Evolutionary conservation across 2,888 invertebrate species (phyloP).

Genomic region (Caenorhabditis sinica): DNA sequence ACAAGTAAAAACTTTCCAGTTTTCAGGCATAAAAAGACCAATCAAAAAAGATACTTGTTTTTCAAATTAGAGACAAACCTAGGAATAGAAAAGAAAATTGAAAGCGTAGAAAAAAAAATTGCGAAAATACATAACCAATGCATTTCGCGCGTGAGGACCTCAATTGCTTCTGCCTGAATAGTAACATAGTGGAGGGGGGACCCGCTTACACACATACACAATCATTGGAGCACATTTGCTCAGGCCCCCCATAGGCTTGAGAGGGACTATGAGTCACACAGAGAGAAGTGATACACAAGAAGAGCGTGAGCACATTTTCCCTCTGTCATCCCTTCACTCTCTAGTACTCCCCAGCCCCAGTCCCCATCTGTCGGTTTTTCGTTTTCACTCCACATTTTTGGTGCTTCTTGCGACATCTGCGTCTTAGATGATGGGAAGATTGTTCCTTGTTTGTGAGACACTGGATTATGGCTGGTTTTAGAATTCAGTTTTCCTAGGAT

Average conservation of each 20-base stretch:
- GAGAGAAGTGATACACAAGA: constrained; percentile 48
- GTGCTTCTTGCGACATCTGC: constrained; percentile 47
- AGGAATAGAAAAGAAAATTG: constrained; percentile 1
- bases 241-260: not conserved
- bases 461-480: constrained; percentile 28
- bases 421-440: constrained; percentile 21
- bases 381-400: constrained; percentile 14
- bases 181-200: constrained; percentile 35
- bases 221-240: constrained; percentile 57
- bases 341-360: not conserved
- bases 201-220: constrained; percentile 12
- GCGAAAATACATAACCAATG: constrained; percentile 19
- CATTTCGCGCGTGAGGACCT: constrained; percentile 30
- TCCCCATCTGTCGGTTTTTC: constrained; percentile 48
- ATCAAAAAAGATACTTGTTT: no score
- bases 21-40: no score
- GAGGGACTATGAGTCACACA: constrained; percentile 55
- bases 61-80: no score
- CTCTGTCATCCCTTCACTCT: constrained; percentile 23
- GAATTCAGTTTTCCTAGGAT: constrained; percentile 3
- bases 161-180: constrained; percentile 62
- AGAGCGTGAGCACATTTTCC: constrained; percentile 49
- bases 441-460: constrained; percentile 19
- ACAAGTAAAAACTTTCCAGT: not conserved
- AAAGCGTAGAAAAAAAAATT: not conserved